Evolutionary conservation across 2,797 vertebrate genomes (phyloP).

Genomic region (Sphenodon punctatus): DNA sequence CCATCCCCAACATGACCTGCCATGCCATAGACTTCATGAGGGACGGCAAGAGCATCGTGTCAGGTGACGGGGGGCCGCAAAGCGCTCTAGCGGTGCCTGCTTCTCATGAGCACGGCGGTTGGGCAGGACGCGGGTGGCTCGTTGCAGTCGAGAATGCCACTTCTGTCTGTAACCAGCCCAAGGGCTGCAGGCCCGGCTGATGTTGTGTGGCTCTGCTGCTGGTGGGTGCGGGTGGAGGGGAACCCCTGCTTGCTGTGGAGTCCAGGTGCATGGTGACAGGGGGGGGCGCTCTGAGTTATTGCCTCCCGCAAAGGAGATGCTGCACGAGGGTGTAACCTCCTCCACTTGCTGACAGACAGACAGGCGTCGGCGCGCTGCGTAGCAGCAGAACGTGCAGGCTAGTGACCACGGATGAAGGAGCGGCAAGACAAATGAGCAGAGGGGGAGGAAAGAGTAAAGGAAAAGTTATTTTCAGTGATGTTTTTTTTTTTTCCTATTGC

Average conservation of each 20-base stretch:
- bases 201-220: too few relatives aligned
- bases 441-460: neutral
- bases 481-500: neutral
- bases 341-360: neutral
- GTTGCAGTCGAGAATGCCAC: neutral
- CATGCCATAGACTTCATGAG: slow-evolving; percentile 82
- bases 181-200: too few relatives aligned
- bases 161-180: neutral
- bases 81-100: neutral
- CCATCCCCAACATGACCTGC: slow-evolving; percentile 86
- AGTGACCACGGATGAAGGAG: neutral
- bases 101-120: neutral
- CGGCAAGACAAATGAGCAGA: neutral
- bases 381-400: neutral
- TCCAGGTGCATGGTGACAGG: neutral
- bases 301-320: rapidly evolving
- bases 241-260: neutral
- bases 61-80: slow-evolving; percentile 70
- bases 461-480: neutral
- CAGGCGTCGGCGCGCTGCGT: neutral
- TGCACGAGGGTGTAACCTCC: too few relatives aligned
- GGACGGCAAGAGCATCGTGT: slow-evolving; percentile 88
- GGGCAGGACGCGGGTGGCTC: neutral
- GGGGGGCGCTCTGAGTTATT: too few relatives aligned
- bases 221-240: too few relatives aligned